phyloP scores from a whole-genome alignment of 2,797 vertebrate genomes.

The Lithobates pipiens region DNA sequence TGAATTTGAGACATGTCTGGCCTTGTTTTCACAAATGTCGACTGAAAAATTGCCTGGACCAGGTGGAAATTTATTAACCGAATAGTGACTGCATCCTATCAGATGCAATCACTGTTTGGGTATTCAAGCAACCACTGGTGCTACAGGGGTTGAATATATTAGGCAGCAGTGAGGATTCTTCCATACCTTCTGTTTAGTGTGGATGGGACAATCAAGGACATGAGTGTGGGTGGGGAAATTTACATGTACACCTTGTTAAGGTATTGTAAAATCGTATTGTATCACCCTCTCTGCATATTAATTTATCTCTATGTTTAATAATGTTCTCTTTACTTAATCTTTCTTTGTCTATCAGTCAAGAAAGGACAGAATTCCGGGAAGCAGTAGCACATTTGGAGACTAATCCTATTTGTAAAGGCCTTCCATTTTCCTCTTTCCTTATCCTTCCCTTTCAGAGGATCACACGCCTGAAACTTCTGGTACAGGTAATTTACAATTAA shows the following conservation, averaged over 20 bases:
- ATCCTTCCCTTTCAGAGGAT: slow-evolving; percentile 97
- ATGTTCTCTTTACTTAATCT: not conserved
- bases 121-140: too few species aligned
- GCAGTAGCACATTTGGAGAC: slow-evolving; percentile 85
- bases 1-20: too few species aligned
- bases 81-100: too few species aligned
- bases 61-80: too few species aligned
- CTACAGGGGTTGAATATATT: too few species aligned
- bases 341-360: slow-evolving; percentile 78
- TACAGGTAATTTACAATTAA: slow-evolving; percentile 79
- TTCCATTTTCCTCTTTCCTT: slow-evolving; percentile 95
- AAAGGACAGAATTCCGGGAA: slow-evolving; percentile 88
- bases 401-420: slow-evolving; percentile 86
- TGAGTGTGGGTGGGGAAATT: too few species aligned
- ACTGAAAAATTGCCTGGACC: too few species aligned
- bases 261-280: not conserved
- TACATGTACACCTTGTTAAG: not conserved
- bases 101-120: too few species aligned
- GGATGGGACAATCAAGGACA: too few species aligned
- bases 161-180: too few species aligned
- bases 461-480: slow-evolving; percentile 91
- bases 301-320: not conserved
- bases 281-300: not conserved
- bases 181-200: too few species aligned
- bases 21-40: too few species aligned